Base-by-base conservation (phyloP, 2,797 vertebrate genomes). In the Antennarius maculatus region DNA sequence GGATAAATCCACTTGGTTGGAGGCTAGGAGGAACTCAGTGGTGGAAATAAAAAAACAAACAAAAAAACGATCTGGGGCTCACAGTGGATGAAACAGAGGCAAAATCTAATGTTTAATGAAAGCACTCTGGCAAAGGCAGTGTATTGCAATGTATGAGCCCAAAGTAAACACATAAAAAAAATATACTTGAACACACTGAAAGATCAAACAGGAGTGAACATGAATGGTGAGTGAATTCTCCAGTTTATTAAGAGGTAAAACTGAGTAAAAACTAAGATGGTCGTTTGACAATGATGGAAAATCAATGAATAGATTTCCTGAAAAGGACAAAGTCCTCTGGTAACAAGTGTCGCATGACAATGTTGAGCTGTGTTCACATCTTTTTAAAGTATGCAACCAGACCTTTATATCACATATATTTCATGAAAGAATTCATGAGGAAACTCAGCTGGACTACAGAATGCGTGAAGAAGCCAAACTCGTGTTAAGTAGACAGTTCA, bases 1-100 rank as follows among this genome's bases (percentile, higher is more conserved):
- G 83, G 76, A 83, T 79, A 84, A 82, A 86, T 80, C 67, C 76
- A 77, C 82, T 85, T 82, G 78, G 82, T 83, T 79, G 42, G 66
- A 77, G 82, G 68, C 71, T 69, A 61, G 37, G 42, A 69, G 70
- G 84, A 71, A 75, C 70, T 66, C 42, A 16, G 39, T 64, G 31
- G 57, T 59, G 51, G 45, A 69, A 23, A 23, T 23, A 23, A 23
- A 23, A 23, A 23, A 23, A 23, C 23, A 23, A 23, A 23, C 23
- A 23, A 43, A 69, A 79, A 77, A 39, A 54, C 54, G 78, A 79
- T 71, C 39, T 23, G 12, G 45, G 11, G 7, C 71, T 65, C 60
- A 62, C 52, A 13, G 54, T 54, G 61, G 67, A 86, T 80, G 54
- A 87, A 77, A 81, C 29, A 13, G 53, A 65, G 52, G 45, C 29